phyloP scores from a whole-genome alignment of 2,888 invertebrate genomes.

The Gortyna flavago region DNA sequence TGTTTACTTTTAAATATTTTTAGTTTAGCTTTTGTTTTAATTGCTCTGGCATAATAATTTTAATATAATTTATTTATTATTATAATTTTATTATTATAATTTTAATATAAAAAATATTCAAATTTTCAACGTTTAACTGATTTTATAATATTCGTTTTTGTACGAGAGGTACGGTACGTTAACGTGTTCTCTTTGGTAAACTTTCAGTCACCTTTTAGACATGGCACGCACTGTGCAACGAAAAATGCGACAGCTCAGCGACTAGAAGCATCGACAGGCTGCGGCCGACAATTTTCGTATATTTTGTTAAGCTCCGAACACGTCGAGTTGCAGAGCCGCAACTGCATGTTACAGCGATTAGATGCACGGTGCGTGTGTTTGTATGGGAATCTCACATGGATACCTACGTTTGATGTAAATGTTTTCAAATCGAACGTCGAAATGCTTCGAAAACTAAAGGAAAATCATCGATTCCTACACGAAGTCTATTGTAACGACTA shows the following conservation, averaged over 20 bases:
- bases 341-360: neutral
- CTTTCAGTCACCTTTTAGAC: neutral
- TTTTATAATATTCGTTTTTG: too few species aligned
- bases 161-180: neutral
- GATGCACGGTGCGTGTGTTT: neutral
- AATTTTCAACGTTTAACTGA: neutral
- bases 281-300: neutral
- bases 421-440: too few species aligned
- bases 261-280: neutral
- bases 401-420: neutral
- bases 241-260: neutral
- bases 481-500: too few species aligned
- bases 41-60: neutral
- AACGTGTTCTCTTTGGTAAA: neutral
- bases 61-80: too few species aligned
- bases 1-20: neutral
- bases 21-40: neutral
- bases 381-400: neutral
- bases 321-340: too few species aligned
- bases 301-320: too few species aligned
- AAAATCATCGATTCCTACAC: too few species aligned
- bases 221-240: neutral
- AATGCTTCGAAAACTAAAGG: too few species aligned
- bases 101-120: neutral
- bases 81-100: neutral